phyloP scores from a whole-genome alignment of 2,888 invertebrate species.

The Ischnura elegans region DNA sequence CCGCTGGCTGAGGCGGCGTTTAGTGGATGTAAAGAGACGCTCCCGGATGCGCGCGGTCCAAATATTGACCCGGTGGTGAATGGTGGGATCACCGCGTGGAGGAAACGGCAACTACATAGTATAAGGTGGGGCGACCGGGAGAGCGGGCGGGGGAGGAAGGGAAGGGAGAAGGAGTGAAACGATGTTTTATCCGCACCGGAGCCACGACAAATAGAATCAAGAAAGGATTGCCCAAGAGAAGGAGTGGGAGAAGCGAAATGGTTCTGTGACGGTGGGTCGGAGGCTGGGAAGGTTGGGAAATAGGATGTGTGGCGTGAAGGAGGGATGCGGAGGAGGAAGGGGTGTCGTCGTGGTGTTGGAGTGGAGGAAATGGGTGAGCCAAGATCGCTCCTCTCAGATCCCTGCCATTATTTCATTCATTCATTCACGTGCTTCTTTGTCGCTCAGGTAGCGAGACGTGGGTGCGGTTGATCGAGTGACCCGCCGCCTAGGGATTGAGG shows the following conservation, averaged over 20 bases:
- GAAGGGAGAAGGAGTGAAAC: background rate
- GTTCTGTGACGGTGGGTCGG: background rate
- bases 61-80: constrained; percentile 58
- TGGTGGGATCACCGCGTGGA: constrained; percentile 28
- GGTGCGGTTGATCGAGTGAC: background rate
- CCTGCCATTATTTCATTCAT: background rate
- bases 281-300: background rate
- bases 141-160: constrained; percentile 1
- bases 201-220: constrained; percentile 48
- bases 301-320: background rate
- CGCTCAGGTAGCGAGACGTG: background rate
- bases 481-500: background rate
- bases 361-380: background rate
- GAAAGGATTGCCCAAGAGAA: constrained; percentile 40
- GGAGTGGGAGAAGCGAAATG: background rate
- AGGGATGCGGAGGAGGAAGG: background rate
- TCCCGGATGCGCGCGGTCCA: constrained; percentile 66
- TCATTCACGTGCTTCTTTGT: constrained; percentile 23
- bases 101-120: background rate
- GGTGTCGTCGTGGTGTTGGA: background rate
- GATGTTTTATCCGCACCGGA: background rate
- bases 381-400: background rate
- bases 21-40: background rate
- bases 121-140: background rate
- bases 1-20: background rate